These are phyloP conservation scores for Nasonia longicornis DNA, from an alignment of 1,140 invertebrate species.

Conservation along the genomic window DNA sequence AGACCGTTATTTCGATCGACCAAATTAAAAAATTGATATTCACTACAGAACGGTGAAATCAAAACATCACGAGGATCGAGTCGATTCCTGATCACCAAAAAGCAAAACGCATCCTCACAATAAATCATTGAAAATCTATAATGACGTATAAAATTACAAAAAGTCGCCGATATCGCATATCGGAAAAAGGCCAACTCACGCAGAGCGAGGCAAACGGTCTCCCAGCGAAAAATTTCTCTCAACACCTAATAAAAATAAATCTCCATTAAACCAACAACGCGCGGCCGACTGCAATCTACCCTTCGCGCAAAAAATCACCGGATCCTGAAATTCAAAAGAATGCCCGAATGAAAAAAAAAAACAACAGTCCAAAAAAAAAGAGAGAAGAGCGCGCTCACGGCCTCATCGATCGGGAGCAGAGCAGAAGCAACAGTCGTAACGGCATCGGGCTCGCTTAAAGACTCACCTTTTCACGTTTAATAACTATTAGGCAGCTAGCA, in stretches of 20 bases:
- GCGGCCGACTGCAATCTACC: neutral
- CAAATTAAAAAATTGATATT: neutral
- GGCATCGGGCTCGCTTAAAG: neutral
- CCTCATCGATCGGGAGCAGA: neutral
- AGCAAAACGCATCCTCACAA: constrained; percentile 17
- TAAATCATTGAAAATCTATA: constrained; percentile 25
- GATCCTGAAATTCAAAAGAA: neutral
- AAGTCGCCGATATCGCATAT: neutral
- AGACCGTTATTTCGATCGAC: no score
- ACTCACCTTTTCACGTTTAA: constrained; percentile 41
- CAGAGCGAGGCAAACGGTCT: constrained; percentile 16
- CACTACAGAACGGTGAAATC: neutral
- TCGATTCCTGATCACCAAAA: neutral
- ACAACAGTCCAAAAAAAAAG: neutral
- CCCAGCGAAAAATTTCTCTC: constrained; percentile 19
- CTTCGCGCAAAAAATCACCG: neutral
- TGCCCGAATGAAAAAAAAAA: neutral
- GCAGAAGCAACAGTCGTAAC: neutral
- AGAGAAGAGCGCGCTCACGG: neutral
- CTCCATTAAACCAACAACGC: constrained; percentile 41
- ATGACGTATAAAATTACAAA: neutral
- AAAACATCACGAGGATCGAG: neutral
- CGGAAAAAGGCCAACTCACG: neutral
- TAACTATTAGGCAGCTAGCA: constrained; percentile 39
- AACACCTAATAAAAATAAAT: constrained; percentile 42